Evolutionary conservation across 2,797 vertebrate genomes (phyloP).

Genomic region (Myripristis murdjan): DNA sequence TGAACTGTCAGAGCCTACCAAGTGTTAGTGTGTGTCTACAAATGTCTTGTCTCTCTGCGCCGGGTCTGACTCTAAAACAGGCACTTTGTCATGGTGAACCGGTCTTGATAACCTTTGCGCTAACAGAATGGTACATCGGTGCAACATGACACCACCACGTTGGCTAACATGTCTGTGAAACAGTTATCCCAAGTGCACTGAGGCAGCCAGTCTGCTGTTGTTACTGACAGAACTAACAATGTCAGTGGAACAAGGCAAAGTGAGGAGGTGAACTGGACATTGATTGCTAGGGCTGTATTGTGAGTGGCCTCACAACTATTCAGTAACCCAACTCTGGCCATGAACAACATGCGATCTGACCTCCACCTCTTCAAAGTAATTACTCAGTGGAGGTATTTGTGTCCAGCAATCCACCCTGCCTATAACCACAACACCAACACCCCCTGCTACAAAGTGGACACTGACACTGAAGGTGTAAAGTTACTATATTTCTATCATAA

Average conservation of each 20-base stretch:
- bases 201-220: slow-evolving; percentile 31
- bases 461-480: slow-evolving; percentile 12
- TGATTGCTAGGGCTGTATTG: slow-evolving; percentile 7
- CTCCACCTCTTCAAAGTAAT: slow-evolving; percentile 50
- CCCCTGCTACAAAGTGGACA: slow-evolving; percentile 14
- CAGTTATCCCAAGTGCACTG: slow-evolving; percentile 56
- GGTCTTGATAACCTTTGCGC: slow-evolving; percentile 76
- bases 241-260: slow-evolving; percentile 47
- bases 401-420: slow-evolving; percentile 45
- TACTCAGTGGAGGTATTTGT: slow-evolving; percentile 60
- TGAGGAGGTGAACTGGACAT: slow-evolving; percentile 11
- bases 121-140: slow-evolving; percentile 56
- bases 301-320: slow-evolving; percentile 46
- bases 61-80: slow-evolving; percentile 44
- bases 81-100: slow-evolving; percentile 67
- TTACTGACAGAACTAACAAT: slow-evolving; percentile 24
- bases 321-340: slow-evolving; percentile 41
- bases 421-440: slow-evolving; percentile 40
- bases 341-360: slow-evolving; percentile 59
- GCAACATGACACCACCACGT: slow-evolving; percentile 67
- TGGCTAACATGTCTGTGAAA: slow-evolving; percentile 47
- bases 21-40: slow-evolving; percentile 27
- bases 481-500: slow-evolving; percentile 23
- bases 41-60: slow-evolving; percentile 7
- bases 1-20: slow-evolving; percentile 12